Base-by-base conservation (phyloP, 2,113 vertebrate genomes). In the Lonchura striata region DNA sequence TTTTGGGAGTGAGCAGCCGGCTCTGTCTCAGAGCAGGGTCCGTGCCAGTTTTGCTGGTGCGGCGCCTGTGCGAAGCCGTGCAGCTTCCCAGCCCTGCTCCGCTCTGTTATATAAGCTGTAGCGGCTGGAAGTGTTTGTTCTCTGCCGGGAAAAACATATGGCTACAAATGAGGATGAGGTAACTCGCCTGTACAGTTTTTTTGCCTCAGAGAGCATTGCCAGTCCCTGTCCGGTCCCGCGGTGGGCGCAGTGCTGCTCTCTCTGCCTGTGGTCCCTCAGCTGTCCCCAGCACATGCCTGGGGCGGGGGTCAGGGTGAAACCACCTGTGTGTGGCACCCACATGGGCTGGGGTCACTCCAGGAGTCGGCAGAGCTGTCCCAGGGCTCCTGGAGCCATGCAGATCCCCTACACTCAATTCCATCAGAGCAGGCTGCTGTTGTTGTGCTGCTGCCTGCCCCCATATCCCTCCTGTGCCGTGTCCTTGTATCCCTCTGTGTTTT, bases 341-440 rank as follows among this genome's bases (percentile, higher is more conserved):
- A 11, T 65, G 50, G 52, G 30, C 14, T 23, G 8, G 31, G 46
- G 41, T n/a, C 41, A 25, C 15, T 41, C 33, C 0, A 0, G 22
- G 41, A 35, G 20, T 23, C 7, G 7, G 25, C 44, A n/a, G 66
- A 86, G 57, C 49, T 35, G 4, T 46, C 31, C 23, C 50, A 13
- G 9, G 23, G 19, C 14, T 84, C 68, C 54, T 0, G 4, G 33
- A 15, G 28, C 56, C 6, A 1, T 1, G 1, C 35, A 16, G n/a
- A 37, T n/a, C 1, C 37, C 21, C 7, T 1, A 0, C 2, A 5
- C 27, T n/a, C 0, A 0, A 2, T 60, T 19, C 57, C 9, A 1
- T 17, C 3, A 0, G 47, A 25, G 46, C 12, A 13, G 28, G 54
- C 65, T 82, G 78, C 56, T 6, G 3, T 17, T 7, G 9, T 39